Evolutionary conservation across 2,797 vertebrate species (phyloP), one percentile per base, ranked within the genome.

Genomic region (Zalophus californianus): DNA sequence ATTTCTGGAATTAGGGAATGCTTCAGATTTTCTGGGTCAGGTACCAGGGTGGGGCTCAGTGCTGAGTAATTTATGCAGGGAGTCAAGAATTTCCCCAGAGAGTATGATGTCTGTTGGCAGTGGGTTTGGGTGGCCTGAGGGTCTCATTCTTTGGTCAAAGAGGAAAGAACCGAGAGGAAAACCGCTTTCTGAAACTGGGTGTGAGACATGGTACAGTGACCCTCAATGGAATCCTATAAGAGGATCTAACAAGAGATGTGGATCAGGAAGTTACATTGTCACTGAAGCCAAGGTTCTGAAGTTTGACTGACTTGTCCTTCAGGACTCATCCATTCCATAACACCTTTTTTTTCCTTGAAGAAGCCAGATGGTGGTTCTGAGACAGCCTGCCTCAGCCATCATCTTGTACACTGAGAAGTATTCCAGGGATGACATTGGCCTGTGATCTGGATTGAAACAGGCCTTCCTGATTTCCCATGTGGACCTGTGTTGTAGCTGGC

Each of bases 1-100:
- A 75, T 88, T 92, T 41, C 25, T 95, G 73, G 86, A 84, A 84
- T 80, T 94, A 75, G n/a, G 50, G 86, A 75, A 85, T 0, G 2
- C 41, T 97, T 92, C 8, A 25, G 41, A 80, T 90, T 86, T 93
- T 97, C 60, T 91, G 56, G 85, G 79, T 91, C 84, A 94, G 56
- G 44, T 80, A 86, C 48, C 16, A 52, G 88, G 66, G 91, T 91
- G 56, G 93, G 50, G 68, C 82, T 97, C 62, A 84, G 41, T 70
- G 70, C 41, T 97, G 91, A 94, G 32, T 94, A 93, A 84, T 80
- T 72, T 78, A 86, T 73, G 12, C 21, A 18, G 18, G 38, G 54
- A 87, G 25, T 90, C 41, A 96, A 91, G 62, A 94, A 85, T 77
- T 79, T 60, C 29, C 80, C 56, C 87, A 87, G 64, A 80, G 73